Evolutionary conservation across 2,888 invertebrate genomes (phyloP), one percentile per base, ranked within the genome.

Genomic region (Diploptera punctata): DNA sequence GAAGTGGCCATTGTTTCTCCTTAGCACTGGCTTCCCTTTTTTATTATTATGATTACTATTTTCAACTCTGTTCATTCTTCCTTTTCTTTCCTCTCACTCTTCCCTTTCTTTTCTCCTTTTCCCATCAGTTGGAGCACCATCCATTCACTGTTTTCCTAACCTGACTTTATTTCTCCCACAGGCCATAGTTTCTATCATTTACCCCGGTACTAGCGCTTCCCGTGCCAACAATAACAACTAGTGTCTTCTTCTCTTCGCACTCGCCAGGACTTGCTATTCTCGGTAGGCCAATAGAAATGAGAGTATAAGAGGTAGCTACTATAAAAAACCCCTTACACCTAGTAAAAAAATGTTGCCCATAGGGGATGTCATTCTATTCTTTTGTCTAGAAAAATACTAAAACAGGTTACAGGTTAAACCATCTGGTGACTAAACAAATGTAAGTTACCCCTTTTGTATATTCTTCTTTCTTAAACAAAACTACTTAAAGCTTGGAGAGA

Each of bases 141-240:
- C 26, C 26, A 54, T 54, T 54, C 54, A 9, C 24, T 31, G 57
- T 29, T 21, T 26, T 21, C 65, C 9, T 65, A 65, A 65, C 44
- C 38, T 43, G 43, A 65, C 65, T 47, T 65, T 65, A 65, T 65
- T 19, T 26, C 65, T 65, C 65, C 65, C 65, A 16, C 16, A 29
- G 57, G 47, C 26, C 47, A 29, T 18, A 65, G 44, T 65, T 65
- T 47, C 65, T 65, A 65, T 65, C 65, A 65, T 65, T 65, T 65
- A 65, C 44, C n/a, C 65, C 29, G 5, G 24, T 57, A 4, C 31
- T 29, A 57, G 57, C 31, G 57, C 57, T 29, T 57, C 31, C 31
- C 57, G 57, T 57, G 57, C 31, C 57, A 57, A 57, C 57, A 57
- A 29, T 57, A 57, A 57, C 57, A 57, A 16, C 29, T n/a, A 57